phyloP scores from a whole-genome alignment of 2,888 invertebrate genomes.

The Nomada hirtipes region DNA sequence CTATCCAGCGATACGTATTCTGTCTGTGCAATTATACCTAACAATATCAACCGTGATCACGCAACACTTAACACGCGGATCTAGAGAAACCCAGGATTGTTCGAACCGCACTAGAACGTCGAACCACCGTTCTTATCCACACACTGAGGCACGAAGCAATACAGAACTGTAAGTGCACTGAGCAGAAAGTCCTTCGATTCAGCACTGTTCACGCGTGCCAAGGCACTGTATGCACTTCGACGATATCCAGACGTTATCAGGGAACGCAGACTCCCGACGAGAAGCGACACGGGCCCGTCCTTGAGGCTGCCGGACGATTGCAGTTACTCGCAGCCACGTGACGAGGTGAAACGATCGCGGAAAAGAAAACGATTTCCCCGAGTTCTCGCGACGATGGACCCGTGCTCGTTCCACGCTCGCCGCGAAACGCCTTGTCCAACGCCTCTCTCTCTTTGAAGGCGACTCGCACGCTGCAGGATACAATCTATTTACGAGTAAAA shows the following conservation, averaged over 20 bases:
- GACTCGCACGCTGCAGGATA: slow-evolving; percentile 50
- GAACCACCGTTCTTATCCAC: not conserved
- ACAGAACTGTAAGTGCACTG: not conserved
- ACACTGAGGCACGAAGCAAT: not conserved
- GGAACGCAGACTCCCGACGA: not conserved
- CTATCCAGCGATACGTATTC: too few relatives aligned
- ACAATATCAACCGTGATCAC: not conserved
- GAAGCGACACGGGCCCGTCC: not conserved
- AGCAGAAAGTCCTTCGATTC: not conserved
- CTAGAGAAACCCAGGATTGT: too few relatives aligned
- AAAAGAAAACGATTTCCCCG: slow-evolving; percentile 19
- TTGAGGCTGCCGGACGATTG: not conserved
- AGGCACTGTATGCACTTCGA: not conserved
- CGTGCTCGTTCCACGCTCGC: slow-evolving; percentile 22
- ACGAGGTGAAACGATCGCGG: not conserved
- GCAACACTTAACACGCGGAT: not conserved
- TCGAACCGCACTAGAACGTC: not conserved
- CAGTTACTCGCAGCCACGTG: not conserved
- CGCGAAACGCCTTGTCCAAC: slow-evolving; percentile 44
- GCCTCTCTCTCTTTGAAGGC: slow-evolving; percentile 40
- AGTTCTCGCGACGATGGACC: slow-evolving; percentile 36
- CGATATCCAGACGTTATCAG: not conserved
- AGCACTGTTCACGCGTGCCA: too few relatives aligned
- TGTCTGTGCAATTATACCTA: too few relatives aligned
- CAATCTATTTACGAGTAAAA: slow-evolving; percentile 71